A percentile compares a stretch with the other conserved stretches of the same genome.
Conservation (phyloP, 2,797 vertebrate genomes). For the Myripristis jacobus region DNA sequence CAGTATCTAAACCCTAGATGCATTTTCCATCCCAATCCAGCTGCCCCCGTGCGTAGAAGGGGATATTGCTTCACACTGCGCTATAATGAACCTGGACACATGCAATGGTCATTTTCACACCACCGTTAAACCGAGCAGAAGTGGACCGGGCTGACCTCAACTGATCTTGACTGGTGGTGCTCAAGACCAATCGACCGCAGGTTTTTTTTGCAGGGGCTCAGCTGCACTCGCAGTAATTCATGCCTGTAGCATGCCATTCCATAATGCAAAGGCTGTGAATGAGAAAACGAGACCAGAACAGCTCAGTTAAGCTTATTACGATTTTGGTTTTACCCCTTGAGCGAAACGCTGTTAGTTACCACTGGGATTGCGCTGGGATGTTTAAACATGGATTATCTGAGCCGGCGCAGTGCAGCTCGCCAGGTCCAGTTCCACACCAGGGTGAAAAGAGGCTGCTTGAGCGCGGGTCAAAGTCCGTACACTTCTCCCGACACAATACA, state of each 20-base stretch:
- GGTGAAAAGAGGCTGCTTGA: slow-evolving; percentile 18
- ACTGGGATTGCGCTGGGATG: too few relatives aligned
- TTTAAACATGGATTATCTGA: too few relatives aligned
- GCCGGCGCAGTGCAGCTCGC: too few relatives aligned
- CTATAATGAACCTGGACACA: background rate
- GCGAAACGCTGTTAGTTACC: too few relatives aligned
- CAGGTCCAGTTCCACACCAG: slow-evolving; percentile 1
- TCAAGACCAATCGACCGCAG: background rate
- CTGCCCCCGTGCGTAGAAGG: slow-evolving; percentile 7
- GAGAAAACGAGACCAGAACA: background rate
- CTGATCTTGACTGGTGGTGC: background rate
- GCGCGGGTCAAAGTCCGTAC: slow-evolving; percentile 45
- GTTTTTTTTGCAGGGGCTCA: background rate
- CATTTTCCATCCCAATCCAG: slow-evolving; percentile 29
- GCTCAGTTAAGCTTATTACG: background rate
- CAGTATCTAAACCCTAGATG: slow-evolving; percentile 37
- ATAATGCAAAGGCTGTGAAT: too few relatives aligned
- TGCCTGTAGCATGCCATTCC: background rate
- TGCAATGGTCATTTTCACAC: slow-evolving; percentile 5
- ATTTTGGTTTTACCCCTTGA: background rate
- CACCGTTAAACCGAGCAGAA: slow-evolving; percentile 14
- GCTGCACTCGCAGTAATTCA: background rate
- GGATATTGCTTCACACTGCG: slow-evolving; percentile 2
- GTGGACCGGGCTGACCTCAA: background rate
- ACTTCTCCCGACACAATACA: slow-evolving; percentile 25